phyloP scores from a whole-genome alignment of 2,113 vertebrate genomes.

The Platichthys flesus region DNA sequence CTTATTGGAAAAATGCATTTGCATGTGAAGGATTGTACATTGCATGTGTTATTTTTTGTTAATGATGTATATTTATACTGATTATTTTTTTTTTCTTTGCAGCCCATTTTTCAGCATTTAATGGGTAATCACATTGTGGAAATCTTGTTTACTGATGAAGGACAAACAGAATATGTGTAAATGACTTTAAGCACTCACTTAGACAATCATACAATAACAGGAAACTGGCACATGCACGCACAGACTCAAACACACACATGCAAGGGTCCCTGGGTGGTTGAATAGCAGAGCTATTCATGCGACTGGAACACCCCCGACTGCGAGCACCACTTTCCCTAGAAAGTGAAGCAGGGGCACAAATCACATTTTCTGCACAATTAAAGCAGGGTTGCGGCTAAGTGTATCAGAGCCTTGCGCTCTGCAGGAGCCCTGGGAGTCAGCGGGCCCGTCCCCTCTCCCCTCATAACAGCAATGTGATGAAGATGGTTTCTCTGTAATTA shows the following conservation, averaged over 20 bases:
- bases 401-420: constrained; percentile 74
- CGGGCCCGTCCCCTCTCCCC: constrained; percentile 71
- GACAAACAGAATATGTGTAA: constrained; percentile 63
- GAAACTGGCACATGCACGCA: constrained; percentile 19
- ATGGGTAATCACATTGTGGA: constrained; percentile 59
- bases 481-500: constrained; percentile 84
- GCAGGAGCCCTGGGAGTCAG: constrained; percentile 77
- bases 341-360: constrained; percentile 85
- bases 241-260: constrained; percentile 26
- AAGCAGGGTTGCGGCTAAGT: constrained; percentile 82
- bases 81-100: constrained; percentile 12
- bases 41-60: constrained; percentile 17
- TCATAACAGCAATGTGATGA: constrained; percentile 83
- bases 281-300: constrained; percentile 80
- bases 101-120: constrained; percentile 13
- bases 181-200: constrained; percentile 60
- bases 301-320: constrained; percentile 76
- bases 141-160: constrained; percentile 68
- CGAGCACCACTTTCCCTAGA: constrained; percentile 80
- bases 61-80: constrained; percentile 13
- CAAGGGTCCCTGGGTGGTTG: constrained; percentile 71
- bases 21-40: constrained; percentile 14
- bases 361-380: constrained; percentile 89
- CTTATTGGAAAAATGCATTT: background rate
- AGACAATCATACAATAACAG: constrained; percentile 30